A percentile compares a stretch with the other conserved stretches of the same genome.
These are phyloP conservation scores for Ivindomyrus marchei DNA, from an alignment of 2,113 vertebrate species.

Conservation along the genomic window DNA sequence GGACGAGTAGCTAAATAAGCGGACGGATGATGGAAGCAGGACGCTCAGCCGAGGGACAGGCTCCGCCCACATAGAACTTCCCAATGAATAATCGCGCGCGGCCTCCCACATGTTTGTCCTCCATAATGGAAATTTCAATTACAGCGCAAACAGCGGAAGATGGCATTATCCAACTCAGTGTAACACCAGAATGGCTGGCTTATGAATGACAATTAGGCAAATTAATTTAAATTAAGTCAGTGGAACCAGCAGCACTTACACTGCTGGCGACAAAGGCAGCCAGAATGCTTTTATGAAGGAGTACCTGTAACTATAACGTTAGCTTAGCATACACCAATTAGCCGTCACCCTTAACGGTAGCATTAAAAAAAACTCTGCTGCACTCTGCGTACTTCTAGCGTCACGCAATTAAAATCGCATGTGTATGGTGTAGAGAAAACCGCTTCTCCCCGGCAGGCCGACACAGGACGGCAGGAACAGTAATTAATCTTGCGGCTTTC, in stretches of 20 bases:
- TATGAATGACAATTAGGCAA: slow-evolving; percentile 70
- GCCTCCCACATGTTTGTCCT: slow-evolving; percentile 71
- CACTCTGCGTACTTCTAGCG: not conserved
- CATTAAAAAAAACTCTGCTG: not conserved
- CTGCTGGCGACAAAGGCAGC: slow-evolving; percentile 53
- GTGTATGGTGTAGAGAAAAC: not conserved
- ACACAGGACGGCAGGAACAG: not conserved
- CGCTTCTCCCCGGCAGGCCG: not conserved
- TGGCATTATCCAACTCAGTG: slow-evolving; percentile 58
- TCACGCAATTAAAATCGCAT: not conserved
- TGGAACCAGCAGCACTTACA: slow-evolving; percentile 59
- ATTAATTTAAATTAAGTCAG: slow-evolving; percentile 68
- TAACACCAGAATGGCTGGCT: slow-evolving; percentile 63
- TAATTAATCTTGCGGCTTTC: slow-evolving; percentile 14
- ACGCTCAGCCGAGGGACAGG: slow-evolving; percentile 53
- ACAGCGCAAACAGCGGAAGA: slow-evolving; percentile 72
- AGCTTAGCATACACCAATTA: slow-evolving; percentile 40
- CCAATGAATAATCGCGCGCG: slow-evolving; percentile 78
- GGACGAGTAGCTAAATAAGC: slow-evolving; percentile 65
- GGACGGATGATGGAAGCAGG: slow-evolving; percentile 49
- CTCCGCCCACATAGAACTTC: slow-evolving; percentile 51
- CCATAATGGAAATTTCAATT: slow-evolving; percentile 75
- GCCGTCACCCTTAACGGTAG: slow-evolving; percentile 14
- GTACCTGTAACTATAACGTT: slow-evolving; percentile 42
- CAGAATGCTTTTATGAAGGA: slow-evolving; percentile 56